phyloP scores from a whole-genome alignment of 1,140 invertebrate genomes.

The Cyclina sinensis region DNA sequence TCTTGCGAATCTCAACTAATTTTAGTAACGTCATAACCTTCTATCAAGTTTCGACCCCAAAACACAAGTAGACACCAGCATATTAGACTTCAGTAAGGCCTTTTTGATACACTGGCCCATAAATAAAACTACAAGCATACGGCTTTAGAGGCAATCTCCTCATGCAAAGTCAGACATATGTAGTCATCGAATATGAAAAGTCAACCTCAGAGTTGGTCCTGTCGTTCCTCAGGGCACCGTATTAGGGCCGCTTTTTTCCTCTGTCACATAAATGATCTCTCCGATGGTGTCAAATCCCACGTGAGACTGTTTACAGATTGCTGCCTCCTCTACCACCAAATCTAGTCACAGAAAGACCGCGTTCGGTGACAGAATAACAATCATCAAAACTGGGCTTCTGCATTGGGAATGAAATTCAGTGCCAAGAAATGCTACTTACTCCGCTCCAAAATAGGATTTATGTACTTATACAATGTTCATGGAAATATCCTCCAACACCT shows the following conservation, averaged over 20 bases:
- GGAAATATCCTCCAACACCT: no score
- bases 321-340: conserved; percentile 44
- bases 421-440: no score
- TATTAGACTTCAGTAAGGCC: background rate
- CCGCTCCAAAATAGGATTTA: no score
- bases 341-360: background rate
- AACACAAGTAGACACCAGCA: conserved; percentile 20
- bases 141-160: background rate
- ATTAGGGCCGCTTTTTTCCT: conserved; percentile 35
- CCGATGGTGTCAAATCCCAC: conserved; percentile 53
- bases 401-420: no score
- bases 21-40: conserved; percentile 36
- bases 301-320: conserved; percentile 67
- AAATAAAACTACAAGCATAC: conserved; percentile 12
- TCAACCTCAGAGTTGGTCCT: background rate
- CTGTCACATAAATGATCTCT: conserved; percentile 68
- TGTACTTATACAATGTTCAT: no score
- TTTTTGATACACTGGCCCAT: background rate
- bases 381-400: background rate
- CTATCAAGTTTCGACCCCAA: conserved; percentile 21
- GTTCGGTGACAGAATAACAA: background rate
- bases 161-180: background rate
- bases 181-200: conserved; percentile 29
- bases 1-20: conserved; percentile 65
- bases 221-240: conserved; percentile 28